Conservation (phyloP, 2,113 vertebrate species). For the Callaeas wilsoni region DNA sequence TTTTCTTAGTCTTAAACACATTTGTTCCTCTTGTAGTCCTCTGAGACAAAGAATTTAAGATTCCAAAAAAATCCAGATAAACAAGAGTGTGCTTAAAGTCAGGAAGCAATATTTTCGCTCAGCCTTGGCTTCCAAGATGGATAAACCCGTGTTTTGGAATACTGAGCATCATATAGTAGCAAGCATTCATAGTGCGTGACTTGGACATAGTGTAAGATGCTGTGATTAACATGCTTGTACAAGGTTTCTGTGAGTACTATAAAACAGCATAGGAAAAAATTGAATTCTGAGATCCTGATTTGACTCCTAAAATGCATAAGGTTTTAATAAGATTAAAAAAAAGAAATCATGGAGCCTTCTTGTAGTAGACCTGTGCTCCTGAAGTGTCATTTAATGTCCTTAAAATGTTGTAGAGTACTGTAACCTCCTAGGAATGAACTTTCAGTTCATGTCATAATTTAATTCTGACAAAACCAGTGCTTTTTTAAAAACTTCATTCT, state of each 20-base stretch:
- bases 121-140: not conserved
- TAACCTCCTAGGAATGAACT: not conserved
- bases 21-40: not conserved
- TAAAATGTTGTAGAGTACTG: not conserved
- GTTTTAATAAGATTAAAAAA: not conserved
- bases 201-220: not conserved
- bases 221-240: not conserved
- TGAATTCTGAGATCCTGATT: not conserved
- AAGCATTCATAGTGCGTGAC: not conserved
- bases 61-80: not conserved
- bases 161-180: not conserved
- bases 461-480: not conserved
- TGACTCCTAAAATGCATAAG: not conserved
- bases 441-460: not conserved
- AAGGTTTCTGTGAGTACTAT: accelerated
- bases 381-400: not conserved
- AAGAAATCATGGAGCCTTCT: not conserved
- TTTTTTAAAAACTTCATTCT: not conserved
- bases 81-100: not conserved
- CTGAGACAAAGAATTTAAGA: not conserved
- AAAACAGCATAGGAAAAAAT: not conserved
- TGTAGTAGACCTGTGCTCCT: not conserved
- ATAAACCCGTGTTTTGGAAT: not conserved
- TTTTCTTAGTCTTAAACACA: not conserved
- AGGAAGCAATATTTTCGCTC: not conserved